Evolutionary conservation across 2,797 vertebrate species (phyloP), one percentile per base, ranked within the genome.

Genomic region (Centropyge bicolor): DNA sequence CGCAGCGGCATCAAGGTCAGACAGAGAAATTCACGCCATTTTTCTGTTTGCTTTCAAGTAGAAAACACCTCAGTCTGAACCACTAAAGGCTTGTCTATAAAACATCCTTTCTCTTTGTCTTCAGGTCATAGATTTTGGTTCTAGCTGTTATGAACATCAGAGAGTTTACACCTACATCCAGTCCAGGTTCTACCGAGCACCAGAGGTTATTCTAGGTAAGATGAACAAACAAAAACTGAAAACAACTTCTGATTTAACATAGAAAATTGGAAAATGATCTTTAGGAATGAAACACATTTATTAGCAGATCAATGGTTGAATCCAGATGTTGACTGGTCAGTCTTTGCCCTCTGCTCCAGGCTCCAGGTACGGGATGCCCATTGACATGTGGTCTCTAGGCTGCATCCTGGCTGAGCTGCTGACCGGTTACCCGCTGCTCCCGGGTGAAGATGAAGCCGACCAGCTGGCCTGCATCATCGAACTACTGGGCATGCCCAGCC

Each of bases 91-190:
- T 20, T 2, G 1, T 35, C 12, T 14, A 7, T 66, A 17, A 48
- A 60, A 45, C 36, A 0, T 38, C 22, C 0, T 43, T 0, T 49
- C 6, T 24, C 1, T 51, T 36, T 43, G 3, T 77, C 76, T 77
- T 0, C 80, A 94, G 94, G 98, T 99, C 75, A 99, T 99, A 55
- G 98, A 99, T 88, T 99, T 99, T 85, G 98, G 98, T 80, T 99
- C 98, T 27, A 99, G 98, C 83, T 99, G 98, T 92, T 99, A 98
- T 0, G 98, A 99, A 88, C 98, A 99, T 93, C 98, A 99, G 85
- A 97, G 98, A 83, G 97, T 99, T 92, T 99, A 99, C 94, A 99
- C 98, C 5, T 99, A 99, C 91, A 99, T 99, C 84, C 98, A 99
- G 91, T 99, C 98, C 22, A 96, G 98, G 79, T 99, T 99, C 89